These are phyloP conservation scores for Vanessa tameamea DNA, from an alignment of 1,140 invertebrate genomes.

Conservation along the genomic window DNA sequence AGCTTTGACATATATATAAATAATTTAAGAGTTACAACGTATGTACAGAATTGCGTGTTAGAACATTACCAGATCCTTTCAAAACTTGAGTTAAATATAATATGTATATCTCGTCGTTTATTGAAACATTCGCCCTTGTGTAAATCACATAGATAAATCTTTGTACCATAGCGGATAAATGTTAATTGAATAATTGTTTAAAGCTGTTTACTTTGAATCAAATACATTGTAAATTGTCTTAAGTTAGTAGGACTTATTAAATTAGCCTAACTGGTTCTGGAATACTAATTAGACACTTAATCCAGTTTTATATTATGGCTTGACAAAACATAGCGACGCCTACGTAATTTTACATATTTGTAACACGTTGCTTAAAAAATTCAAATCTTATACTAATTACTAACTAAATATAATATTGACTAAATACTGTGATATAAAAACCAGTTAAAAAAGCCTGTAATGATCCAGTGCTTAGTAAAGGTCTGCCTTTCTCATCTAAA, in stretches of 20 bases:
- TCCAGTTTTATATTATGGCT: constrained; percentile 24
- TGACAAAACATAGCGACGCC: constrained; percentile 31
- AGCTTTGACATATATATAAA: too few species aligned
- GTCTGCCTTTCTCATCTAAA: too few species aligned
- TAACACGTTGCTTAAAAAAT: constrained; percentile 25
- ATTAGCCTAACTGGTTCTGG: constrained; percentile 30
- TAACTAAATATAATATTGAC: too few species aligned
- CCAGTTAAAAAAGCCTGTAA: too few species aligned
- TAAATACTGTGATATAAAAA: too few species aligned
- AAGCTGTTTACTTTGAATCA: constrained; percentile 23
- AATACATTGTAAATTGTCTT: constrained; percentile 26
- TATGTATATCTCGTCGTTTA: neutral
- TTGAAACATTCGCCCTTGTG: neutral
- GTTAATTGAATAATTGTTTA: constrained; percentile 33
- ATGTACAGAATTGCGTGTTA: too few species aligned
- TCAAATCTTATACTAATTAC: too few species aligned
- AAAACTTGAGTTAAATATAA: neutral
- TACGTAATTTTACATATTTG: constrained; percentile 27
- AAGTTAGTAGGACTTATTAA: constrained; percentile 23
- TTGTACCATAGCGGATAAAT: constrained; percentile 6
- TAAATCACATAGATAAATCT: constrained; percentile 14
- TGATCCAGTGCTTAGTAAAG: too few species aligned
- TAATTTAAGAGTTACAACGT: too few species aligned
- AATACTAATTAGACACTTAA: constrained; percentile 33
- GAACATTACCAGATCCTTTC: neutral